Percentiles rank a stretch among this genome's conserved stretches.
Evolutionary conservation across 2,888 invertebrate species (phyloP).

Genomic region (Pedicia rivosa): DNA sequence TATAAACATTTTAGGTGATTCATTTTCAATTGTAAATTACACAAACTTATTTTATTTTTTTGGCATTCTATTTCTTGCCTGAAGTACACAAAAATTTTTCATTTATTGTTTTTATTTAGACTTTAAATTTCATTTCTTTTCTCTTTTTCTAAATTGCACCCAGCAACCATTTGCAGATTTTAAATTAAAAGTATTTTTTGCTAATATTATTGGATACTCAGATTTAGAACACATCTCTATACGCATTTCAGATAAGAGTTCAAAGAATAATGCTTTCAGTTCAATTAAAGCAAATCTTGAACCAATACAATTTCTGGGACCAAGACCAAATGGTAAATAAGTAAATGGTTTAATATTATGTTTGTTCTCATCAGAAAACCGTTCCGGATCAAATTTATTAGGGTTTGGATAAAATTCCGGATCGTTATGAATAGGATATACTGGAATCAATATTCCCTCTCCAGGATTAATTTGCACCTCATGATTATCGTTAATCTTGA

Average conservation of each 20-base stretch:
- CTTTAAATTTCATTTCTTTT: too few relatives aligned
- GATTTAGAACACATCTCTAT: constrained; percentile 17
- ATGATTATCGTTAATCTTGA: too few relatives aligned
- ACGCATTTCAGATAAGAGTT: constrained; percentile 16
- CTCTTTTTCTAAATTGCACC: too few relatives aligned
- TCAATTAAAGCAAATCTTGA: constrained; percentile 16
- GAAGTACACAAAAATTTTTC: too few relatives aligned
- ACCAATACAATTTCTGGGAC: constrained; percentile 45
- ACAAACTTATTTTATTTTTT: too few relatives aligned
- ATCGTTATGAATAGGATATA: constrained; percentile 33
- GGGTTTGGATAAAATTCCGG: constrained; percentile 37
- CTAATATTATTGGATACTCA: constrained; percentile 15
- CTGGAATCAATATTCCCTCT: constrained; percentile 25
- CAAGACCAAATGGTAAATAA: constrained; percentile 39
- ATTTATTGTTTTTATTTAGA: too few relatives aligned
- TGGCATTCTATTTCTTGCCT: too few relatives aligned
- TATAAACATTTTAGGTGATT: too few relatives aligned
- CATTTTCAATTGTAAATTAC: too few relatives aligned
- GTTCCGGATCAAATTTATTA: constrained; percentile 38
- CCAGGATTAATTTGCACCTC: constrained; percentile 14
- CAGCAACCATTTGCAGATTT: constrained; percentile 17
- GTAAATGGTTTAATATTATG: constrained; percentile 26
- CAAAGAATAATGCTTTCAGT: constrained; percentile 16
- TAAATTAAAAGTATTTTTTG: constrained; percentile 17
- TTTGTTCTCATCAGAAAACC: constrained; percentile 40